A percentile compares a stretch with the other conserved stretches of the same genome.
These are phyloP conservation scores for Falco berigora DNA, from an alignment of 2,797 vertebrate species.

Conservation along the genomic window DNA sequence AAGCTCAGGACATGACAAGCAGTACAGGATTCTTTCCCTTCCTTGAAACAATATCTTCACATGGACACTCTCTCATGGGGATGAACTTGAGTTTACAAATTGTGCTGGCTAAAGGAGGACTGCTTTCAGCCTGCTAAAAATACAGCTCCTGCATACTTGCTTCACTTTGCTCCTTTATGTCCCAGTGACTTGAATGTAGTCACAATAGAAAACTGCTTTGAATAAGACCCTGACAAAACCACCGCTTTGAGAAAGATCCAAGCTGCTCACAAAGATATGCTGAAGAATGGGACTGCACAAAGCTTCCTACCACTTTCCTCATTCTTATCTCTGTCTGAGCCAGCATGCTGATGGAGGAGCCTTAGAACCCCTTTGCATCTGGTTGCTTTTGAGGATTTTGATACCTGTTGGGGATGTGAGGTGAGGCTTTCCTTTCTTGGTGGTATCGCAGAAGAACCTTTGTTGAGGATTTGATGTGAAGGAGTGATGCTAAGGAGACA, in stretches of 20 bases:
- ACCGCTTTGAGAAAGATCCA: background rate
- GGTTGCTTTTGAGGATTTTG: background rate
- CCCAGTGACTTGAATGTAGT: background rate
- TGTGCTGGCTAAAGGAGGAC: background rate
- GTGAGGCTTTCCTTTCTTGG: background rate
- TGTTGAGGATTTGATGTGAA: background rate
- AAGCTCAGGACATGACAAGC: background rate
- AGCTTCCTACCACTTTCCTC: background rate
- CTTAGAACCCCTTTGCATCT: background rate
- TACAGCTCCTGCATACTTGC: background rate
- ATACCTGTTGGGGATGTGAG: background rate
- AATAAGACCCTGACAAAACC: background rate
- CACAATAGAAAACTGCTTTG: background rate
- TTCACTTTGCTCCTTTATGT: background rate
- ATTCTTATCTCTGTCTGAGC: background rate
- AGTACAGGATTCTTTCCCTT: background rate
- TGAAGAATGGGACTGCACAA: background rate
- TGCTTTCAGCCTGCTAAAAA: constrained; percentile 5
- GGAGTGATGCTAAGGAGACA: background rate
- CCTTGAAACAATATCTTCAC: background rate
- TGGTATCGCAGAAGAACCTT: background rate
- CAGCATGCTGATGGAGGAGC: background rate
- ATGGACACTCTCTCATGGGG: background rate
- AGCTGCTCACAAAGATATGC: background rate
- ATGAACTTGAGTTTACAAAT: background rate